Base-by-base conservation (phyloP, 1,140 invertebrate genomes). In the Limonius californicus region DNA sequence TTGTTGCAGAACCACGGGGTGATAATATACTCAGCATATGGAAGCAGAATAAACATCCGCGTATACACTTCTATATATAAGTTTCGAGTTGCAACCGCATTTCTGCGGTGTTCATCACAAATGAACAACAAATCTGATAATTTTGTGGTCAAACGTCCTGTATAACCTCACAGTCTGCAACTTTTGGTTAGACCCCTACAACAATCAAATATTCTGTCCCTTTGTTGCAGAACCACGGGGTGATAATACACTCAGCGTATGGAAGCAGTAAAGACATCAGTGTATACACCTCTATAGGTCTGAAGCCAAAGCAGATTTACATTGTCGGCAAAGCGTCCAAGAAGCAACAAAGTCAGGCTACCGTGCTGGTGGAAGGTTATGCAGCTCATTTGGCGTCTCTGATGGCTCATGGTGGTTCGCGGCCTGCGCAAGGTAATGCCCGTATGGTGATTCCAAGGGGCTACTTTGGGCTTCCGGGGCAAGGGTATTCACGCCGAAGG, bases 251-350 rank as follows among this genome's bases (percentile, higher is more conserved):
- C 71, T 88, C 90, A 39, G 95, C 94, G 3, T 98, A 99, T 76
- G 96, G 96, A 27, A 97, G 95, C 66, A 91, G 88, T 68, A 98
- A 98, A 81, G 97, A 99, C 77, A 97, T 98, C 67, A 88, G 83
- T 69, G 94, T 98, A 2, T 99, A 99, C 79, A 88, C 87, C 47
- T 89, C 89, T 60, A 86, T 98, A 62, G 94, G 93, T 58, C 77
- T 98, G 30, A 87, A 88, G 68, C 84, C 89, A 8, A 88, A 90
- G 68, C 91, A 96, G 74, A 98, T 98, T 67, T 98, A 90, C 77
- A 95, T 97, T 53, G 92, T 98, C 63, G 96, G 96, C 2, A 97
- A 97, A 81, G 87, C 87, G 3, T 85, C 79, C 59, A 98, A 95
- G 78, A 98, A 97, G 76, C 89, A 96, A 70, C 87, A 90, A 66